Evolutionary conservation across 2,113 vertebrate species (phyloP).

Genomic region (Eolophus roseicapilla): DNA sequence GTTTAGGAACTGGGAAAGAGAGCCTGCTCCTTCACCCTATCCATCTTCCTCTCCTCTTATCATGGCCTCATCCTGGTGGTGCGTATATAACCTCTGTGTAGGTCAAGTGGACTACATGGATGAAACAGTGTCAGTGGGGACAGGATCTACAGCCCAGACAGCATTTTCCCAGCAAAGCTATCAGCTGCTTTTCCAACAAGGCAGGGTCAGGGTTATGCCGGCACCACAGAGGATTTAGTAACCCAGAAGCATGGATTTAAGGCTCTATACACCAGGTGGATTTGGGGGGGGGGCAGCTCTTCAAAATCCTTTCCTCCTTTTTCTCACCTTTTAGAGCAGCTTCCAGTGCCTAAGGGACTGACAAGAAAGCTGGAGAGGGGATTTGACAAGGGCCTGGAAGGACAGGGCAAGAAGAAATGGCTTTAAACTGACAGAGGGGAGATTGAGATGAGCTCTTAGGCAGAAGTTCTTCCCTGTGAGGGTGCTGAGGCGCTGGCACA

Average conservation of each 20-base stretch:
- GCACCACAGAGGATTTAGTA: fast-evolving
- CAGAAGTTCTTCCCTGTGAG: background rate
- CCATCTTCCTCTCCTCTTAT: background rate
- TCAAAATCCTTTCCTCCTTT: background rate
- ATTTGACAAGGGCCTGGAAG: background rate
- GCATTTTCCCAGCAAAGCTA: background rate
- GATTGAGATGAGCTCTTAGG: background rate
- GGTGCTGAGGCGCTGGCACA: background rate
- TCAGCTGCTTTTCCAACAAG: background rate
- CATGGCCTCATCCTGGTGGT: background rate
- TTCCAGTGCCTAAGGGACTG: background rate
- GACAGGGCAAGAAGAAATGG: background rate
- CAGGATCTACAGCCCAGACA: background rate
- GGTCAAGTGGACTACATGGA: fast-evolving
- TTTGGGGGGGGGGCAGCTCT: background rate
- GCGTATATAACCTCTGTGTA: fast-evolving
- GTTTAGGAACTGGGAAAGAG: background rate
- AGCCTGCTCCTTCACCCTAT: background rate
- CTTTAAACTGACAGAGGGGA: background rate
- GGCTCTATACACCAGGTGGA: background rate
- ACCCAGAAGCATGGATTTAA: background rate
- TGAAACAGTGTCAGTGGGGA: fast-evolving
- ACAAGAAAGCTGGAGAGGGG: background rate
- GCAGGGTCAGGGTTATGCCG: fast-evolving
- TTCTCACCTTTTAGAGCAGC: background rate